Percentiles rank a stretch among this genome's conserved stretches.
These are phyloP conservation scores for Panurus biarmicus DNA, from an alignment of 2,113 vertebrate genomes.

Conservation along the genomic window DNA sequence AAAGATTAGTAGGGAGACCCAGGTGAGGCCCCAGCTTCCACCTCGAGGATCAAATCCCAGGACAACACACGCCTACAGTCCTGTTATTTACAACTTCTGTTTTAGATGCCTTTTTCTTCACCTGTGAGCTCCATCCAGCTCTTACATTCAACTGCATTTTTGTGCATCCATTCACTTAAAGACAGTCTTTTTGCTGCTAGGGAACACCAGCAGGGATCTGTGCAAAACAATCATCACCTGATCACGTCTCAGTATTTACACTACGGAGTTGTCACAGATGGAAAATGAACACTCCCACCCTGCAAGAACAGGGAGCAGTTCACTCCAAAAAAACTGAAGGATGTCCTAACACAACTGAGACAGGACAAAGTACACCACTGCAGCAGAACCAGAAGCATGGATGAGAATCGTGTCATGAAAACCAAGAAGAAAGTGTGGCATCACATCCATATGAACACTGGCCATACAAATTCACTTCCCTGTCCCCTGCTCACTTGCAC, in stretches of 20 bases:
- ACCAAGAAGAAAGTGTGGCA: not conserved
- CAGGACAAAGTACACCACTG: not conserved
- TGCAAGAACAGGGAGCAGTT: not conserved
- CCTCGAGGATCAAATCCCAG: not conserved
- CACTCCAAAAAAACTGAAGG: not conserved
- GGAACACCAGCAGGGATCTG: not conserved
- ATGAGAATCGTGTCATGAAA: not conserved
- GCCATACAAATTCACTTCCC: not conserved
- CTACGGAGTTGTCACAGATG: not conserved
- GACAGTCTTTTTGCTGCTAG: not conserved
- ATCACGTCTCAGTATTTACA: not conserved
- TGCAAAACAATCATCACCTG: not conserved
- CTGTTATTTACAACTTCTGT: not conserved
- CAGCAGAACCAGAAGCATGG: not conserved
- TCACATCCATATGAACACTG: not conserved
- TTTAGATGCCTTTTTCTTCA: not conserved
- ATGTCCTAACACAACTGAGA: not conserved
- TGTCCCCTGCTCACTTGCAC: not conserved
- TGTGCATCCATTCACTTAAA: not conserved
- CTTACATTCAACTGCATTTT: not conserved
- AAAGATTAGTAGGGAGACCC: not conserved
- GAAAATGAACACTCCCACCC: not conserved
- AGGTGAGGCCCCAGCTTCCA: not conserved
- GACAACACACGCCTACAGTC: not conserved
- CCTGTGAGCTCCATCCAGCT: not conserved